Evolutionary conservation across 2,888 invertebrate species (phyloP), one percentile per base, ranked within the genome.

Genomic region (Cheilosia pagana): DNA sequence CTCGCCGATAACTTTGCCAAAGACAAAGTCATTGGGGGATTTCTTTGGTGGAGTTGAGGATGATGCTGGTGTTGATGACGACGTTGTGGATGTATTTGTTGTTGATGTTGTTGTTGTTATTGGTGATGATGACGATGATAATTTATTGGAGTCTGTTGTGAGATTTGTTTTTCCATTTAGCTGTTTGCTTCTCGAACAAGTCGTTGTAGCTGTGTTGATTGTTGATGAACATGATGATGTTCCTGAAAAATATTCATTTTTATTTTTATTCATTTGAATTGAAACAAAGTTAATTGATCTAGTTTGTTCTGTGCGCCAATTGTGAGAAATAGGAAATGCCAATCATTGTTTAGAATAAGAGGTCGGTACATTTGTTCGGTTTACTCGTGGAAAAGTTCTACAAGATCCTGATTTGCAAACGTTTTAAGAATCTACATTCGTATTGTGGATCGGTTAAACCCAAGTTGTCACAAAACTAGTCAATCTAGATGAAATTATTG

Each of bases 1-100:
- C 92, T 99, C 99, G 87, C 99, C 99, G 89, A 99, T 96, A 86
- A 96, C 94, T 93, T 97, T 97, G 77, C 98, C 97, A 93, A 99
- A 99, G 89, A 97, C 96, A 92, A 96, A 99, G 93, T 99, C 98
- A 90, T 95, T 95, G 71, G 97, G 95, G 35, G 92, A 88, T 87
- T 90, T 90, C 87, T 90, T 90, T 57, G 88, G 41, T 86, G 87
- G 31, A 71, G 87, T 31, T 82, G 85, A 60, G 75, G 82, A 63
- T 48, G 86, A 60, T 63, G 87, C 16, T 87, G 88, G 25, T 86
- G 85, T 16, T 62, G 77, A 16, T 87, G 87, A 50, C 86, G 88
- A 60, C 65, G 87, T 48, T 87, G 87, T 41, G 74, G 86, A 19
- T 23, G 87, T 63, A 77, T 55, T 70, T 85, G 81, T 67, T 39